A percentile compares a stretch with the other conserved stretches of the same genome.
Evolutionary conservation across 2,113 vertebrate species (phyloP).

Genomic region (Tetrax tetrax): DNA sequence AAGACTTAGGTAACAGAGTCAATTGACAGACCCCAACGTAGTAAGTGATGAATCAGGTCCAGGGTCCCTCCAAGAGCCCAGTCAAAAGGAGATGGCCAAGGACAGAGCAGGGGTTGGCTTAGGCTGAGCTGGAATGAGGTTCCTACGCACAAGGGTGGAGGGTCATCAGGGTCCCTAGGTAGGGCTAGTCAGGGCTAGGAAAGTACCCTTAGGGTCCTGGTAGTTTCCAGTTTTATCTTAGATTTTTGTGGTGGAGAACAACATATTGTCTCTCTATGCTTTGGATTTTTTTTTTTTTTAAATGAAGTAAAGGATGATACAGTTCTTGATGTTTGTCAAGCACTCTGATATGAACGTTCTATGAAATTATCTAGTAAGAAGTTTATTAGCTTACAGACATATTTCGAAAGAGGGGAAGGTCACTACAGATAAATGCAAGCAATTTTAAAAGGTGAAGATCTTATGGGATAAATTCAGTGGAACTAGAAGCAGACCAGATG

Average conservation of each 20-base stretch:
- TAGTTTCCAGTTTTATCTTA: not conserved
- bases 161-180: not conserved
- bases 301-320: not conserved
- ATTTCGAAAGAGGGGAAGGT: not conserved
- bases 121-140: not conserved
- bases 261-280: not conserved
- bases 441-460: not conserved
- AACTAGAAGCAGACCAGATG: not conserved
- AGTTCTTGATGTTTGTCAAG: not conserved
- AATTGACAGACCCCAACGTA: rapidly evolving
- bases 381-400: not conserved
- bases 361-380: not conserved
- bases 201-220: not conserved
- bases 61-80: not conserved
- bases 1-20: not conserved
- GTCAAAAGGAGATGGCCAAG: not conserved
- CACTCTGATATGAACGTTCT: not conserved
- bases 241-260: not conserved
- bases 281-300: not conserved
- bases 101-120: not conserved
- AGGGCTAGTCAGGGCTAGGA: not conserved
- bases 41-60: not conserved
- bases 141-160: not conserved
- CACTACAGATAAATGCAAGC: not conserved
- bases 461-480: not conserved